These are phyloP conservation scores for Pseudomyrmex concolor DNA, from an alignment of 1,140 invertebrate genomes.

Conservation along the genomic window DNA sequence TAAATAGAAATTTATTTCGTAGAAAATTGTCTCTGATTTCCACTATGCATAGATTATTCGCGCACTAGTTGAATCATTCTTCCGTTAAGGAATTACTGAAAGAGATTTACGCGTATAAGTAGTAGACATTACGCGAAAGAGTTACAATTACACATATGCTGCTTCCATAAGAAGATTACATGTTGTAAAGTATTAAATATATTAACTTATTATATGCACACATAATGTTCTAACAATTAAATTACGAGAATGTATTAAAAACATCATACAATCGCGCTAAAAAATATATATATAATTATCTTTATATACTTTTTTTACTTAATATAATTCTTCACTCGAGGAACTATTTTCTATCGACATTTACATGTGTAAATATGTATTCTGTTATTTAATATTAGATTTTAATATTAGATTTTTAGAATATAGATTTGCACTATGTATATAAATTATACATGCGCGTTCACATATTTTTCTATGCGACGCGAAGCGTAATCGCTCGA, in stretches of 20 bases:
- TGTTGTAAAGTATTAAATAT: background rate
- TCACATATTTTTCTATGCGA: background rate
- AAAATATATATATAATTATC: background rate
- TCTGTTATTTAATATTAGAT: background rate
- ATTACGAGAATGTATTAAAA: too few species aligned
- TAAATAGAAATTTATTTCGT: slow-evolving; percentile 29
- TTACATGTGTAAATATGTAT: background rate
- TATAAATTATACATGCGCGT: slow-evolving; percentile 13
- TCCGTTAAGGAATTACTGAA: slow-evolving; percentile 14
- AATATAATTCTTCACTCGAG: background rate
- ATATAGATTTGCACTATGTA: background rate
- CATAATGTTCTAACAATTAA: too few species aligned
- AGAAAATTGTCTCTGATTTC: slow-evolving; percentile 25
- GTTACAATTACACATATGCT: background rate
- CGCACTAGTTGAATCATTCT: slow-evolving; percentile 5
- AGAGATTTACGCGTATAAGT: background rate
- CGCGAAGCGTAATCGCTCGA: background rate
- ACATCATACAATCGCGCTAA: background rate
- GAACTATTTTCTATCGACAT: background rate
- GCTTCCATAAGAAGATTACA: background rate
- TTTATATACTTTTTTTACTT: background rate
- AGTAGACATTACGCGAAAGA: background rate
- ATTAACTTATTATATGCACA: too few species aligned
- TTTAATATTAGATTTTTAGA: background rate
- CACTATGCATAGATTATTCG: background rate